Conservation (phyloP, 2,888 invertebrate genomes). For the Willowsia nigromaculata region DNA sequence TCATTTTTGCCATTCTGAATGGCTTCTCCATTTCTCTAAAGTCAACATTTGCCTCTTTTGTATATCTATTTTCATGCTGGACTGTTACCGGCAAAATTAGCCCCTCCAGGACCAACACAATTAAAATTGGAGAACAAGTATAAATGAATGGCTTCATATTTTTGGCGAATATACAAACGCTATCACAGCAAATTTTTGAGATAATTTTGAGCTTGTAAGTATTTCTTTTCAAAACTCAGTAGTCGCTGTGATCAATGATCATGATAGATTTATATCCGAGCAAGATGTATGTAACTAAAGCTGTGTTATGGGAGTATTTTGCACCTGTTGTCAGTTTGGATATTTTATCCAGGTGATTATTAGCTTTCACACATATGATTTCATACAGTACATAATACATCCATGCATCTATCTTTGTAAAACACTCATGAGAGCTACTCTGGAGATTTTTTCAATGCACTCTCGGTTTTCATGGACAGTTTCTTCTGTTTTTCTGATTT, state of each 20-base stretch:
- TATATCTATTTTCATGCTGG: constrained; percentile 75
- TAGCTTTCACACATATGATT: neutral
- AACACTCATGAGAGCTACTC: neutral
- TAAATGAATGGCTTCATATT: constrained; percentile 1
- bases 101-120: constrained; percentile 5
- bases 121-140: neutral
- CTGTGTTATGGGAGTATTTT: neutral
- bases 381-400: too few species aligned
- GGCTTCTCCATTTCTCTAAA: constrained; percentile 90
- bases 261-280: too few species aligned
- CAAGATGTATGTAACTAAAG: too few species aligned
- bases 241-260: too few species aligned
- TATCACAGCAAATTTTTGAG: neutral
- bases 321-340: constrained; percentile 11
- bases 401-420: neutral
- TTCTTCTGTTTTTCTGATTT: too few species aligned
- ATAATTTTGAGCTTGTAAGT: too few species aligned
- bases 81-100: constrained; percentile 35
- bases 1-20: constrained; percentile 94
- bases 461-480: too few species aligned
- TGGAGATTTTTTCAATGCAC: too few species aligned
- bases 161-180: neutral
- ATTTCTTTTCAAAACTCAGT: too few species aligned
- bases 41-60: constrained; percentile 80
- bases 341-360: constrained; percentile 7